Evolutionary conservation across 2,797 vertebrate species (phyloP).

Genomic region (Argya squamiceps): DNA sequence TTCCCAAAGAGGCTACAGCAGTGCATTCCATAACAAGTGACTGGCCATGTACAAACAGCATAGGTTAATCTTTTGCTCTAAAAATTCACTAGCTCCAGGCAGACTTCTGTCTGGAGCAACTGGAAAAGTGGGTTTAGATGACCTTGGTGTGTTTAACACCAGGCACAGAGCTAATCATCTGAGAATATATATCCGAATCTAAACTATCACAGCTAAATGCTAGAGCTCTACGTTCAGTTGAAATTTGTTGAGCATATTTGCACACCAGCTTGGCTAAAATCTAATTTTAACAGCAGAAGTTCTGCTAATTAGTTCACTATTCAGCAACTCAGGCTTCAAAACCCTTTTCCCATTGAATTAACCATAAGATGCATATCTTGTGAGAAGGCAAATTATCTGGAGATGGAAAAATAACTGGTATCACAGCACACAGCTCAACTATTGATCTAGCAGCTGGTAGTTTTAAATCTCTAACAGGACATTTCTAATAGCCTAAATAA

Average conservation of each 20-base stretch:
- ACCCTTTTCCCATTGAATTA: background rate
- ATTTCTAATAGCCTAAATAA: background rate
- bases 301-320: constrained; percentile 26
- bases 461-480: background rate
- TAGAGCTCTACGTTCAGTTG: background rate
- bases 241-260: constrained; percentile 10
- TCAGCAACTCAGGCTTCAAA: background rate
- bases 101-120: background rate
- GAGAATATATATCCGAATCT: background rate
- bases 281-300: constrained; percentile 39
- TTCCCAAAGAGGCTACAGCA: background rate
- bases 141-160: background rate
- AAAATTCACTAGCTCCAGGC: constrained; percentile 22
- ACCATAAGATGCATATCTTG: background rate
- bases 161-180: background rate
- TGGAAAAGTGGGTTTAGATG: background rate
- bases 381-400: background rate
- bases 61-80: constrained; percentile 35
- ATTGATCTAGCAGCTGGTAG: background rate
- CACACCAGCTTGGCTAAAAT: constrained; percentile 6
- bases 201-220: background rate
- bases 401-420: background rate
- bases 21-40: background rate
- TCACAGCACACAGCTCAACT: background rate
- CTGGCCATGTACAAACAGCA: background rate